Percentiles rank a stretch among this genome's conserved stretches.
Evolutionary conservation across 1,140 invertebrate genomes (phyloP).

Genomic region (Sinella curviseta): DNA sequence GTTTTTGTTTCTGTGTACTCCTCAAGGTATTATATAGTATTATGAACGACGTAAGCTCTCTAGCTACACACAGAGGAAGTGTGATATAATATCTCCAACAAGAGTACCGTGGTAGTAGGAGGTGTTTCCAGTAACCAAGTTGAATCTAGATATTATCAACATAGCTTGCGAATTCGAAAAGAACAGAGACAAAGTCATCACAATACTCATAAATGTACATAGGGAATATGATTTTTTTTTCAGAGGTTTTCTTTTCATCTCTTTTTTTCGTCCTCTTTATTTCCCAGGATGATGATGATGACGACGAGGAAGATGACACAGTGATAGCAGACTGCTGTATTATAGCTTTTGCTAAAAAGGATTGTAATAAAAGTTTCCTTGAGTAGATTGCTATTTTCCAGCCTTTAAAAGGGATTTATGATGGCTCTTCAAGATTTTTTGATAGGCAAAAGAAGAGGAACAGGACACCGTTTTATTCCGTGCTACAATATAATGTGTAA

Average conservation of each 20-base stretch:
- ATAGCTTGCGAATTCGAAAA: neutral
- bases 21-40: too few relatives aligned
- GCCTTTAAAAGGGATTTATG: constrained; percentile 17
- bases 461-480: too few relatives aligned
- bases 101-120: too few relatives aligned
- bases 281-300: constrained; percentile 12
- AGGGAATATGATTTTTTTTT: constrained; percentile 5
- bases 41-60: too few relatives aligned
- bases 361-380: constrained; percentile 19
- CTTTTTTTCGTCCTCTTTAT: neutral
- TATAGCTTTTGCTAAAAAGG: constrained; percentile 8
- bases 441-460: neutral
- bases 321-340: constrained; percentile 1
- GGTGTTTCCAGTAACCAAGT: too few relatives aligned
- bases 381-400: constrained; percentile 10
- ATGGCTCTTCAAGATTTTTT: neutral
- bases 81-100: too few relatives aligned
- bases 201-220: constrained; percentile 12
- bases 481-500: too few relatives aligned
- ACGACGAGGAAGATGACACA: too few relatives aligned
- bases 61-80: too few relatives aligned
- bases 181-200: constrained; percentile 6
- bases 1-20: too few relatives aligned
- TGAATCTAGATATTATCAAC: neutral
- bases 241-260: neutral